phyloP scores from a whole-genome alignment of 2,113 vertebrate genomes.

The Elephantulus edwardii region DNA sequence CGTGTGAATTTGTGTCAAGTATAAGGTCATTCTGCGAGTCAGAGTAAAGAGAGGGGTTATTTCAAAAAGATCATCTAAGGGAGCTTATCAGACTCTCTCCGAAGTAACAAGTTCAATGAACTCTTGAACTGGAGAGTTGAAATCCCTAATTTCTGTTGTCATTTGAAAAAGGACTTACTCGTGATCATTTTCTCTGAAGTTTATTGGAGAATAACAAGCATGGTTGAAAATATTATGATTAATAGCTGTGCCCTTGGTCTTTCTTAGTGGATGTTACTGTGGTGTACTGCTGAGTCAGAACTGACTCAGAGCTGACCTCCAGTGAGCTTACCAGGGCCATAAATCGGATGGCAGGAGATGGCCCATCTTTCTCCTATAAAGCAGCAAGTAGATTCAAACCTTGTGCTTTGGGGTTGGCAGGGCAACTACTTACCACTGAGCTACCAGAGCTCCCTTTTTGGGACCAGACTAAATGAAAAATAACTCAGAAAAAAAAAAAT shows the following conservation, averaged over 20 bases:
- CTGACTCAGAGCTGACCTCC: no score
- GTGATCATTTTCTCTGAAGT: neutral
- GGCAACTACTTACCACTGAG: no score
- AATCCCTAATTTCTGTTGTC: neutral
- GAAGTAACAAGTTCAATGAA: slow-evolving; percentile 9
- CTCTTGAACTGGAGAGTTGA: neutral
- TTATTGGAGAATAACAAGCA: neutral
- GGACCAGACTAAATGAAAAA: no score
- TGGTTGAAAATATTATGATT: neutral
- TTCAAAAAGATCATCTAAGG: slow-evolving; percentile 37
- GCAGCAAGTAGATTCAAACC: no score
- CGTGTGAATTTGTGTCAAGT: neutral
- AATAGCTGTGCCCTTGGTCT: neutral
- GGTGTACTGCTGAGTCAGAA: no score
- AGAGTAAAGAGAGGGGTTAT: slow-evolving; percentile 11
- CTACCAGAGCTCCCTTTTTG: no score
- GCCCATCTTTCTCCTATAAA: no score
- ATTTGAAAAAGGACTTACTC: neutral
- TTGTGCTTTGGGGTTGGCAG: no score
- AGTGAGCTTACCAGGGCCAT: no score
- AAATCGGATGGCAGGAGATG: no score
- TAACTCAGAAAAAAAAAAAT: neutral
- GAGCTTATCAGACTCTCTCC: neutral
- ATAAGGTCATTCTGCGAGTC: neutral
- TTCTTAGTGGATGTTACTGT: no score